A percentile compares a stretch with the other conserved stretches of the same genome.
Conservation (phyloP, 2,797 vertebrate species). For the Ibycter americanus region DNA sequence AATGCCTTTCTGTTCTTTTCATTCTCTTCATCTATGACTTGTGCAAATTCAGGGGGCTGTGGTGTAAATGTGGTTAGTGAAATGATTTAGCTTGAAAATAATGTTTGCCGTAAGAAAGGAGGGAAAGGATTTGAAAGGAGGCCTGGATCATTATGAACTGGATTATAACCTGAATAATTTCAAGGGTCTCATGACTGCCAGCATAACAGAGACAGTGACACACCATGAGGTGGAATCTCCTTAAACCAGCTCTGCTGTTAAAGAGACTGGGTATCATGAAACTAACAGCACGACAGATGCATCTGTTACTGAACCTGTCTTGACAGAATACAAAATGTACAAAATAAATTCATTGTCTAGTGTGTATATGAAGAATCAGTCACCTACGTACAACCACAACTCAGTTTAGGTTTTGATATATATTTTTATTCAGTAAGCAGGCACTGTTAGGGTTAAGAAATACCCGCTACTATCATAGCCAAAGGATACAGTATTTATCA, state of each 20-base stretch:
- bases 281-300: neutral
- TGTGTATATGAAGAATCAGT: neutral
- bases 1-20: neutral
- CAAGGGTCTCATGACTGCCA: neutral
- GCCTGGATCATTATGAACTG: neutral
- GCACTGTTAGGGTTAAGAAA: neutral
- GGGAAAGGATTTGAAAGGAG: neutral
- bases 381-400: neutral
- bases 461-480: neutral
- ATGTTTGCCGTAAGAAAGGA: neutral
- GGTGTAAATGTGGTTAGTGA: neutral
- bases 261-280: neutral
- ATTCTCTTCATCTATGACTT: neutral
- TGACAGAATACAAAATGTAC: neutral
- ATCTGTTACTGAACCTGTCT: rapidly evolving
- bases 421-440: neutral
- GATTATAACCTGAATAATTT: neutral
- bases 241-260: neutral
- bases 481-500: neutral
- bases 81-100: neutral
- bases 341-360: neutral
- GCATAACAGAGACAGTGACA: neutral
- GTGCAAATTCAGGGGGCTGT: neutral
- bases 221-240: neutral
- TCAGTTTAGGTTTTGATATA: neutral